phyloP scores from a whole-genome alignment of 2,113 vertebrate genomes.

The Conger conger region DNA sequence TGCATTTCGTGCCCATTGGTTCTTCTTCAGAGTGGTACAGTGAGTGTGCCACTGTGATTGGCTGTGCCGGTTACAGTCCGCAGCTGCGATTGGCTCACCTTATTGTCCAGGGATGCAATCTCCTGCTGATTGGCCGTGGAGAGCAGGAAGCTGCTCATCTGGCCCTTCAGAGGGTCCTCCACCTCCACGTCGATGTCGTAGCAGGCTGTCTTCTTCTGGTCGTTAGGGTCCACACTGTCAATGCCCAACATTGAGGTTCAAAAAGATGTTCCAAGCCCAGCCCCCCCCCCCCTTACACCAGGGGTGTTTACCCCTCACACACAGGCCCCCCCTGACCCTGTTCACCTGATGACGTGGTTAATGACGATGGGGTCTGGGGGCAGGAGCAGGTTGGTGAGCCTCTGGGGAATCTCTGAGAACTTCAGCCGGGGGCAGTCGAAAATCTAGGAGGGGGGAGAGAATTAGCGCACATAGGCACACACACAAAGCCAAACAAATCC shows the following conservation, averaged over 20 bases:
- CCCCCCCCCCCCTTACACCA: too few species aligned
- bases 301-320: too few species aligned
- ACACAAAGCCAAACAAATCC: background rate
- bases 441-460: conserved; percentile 69
- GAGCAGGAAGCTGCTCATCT: conserved; percentile 98
- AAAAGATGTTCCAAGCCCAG: background rate
- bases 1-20: background rate
- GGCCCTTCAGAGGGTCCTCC: conserved; percentile 94
- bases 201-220: conserved; percentile 98
- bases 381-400: conserved; percentile 91
- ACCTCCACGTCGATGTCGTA: conserved; percentile 99
- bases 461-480: background rate
- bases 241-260: background rate
- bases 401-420: conserved; percentile 98
- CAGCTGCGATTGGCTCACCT: conserved; percentile 71
- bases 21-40: background rate
- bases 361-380: conserved; percentile 98
- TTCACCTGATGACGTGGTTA: conserved; percentile 97
- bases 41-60: background rate
- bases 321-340: background rate
- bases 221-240: conserved; percentile 91
- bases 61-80: background rate
- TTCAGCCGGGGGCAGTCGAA: conserved; percentile 96
- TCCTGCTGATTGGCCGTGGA: conserved; percentile 98
- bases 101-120: conserved; percentile 94